Evolutionary conservation across 2,113 vertebrate species (phyloP), one percentile per base, ranked within the genome.

Genomic region (Syngnathoides biaculeatus): DNA sequence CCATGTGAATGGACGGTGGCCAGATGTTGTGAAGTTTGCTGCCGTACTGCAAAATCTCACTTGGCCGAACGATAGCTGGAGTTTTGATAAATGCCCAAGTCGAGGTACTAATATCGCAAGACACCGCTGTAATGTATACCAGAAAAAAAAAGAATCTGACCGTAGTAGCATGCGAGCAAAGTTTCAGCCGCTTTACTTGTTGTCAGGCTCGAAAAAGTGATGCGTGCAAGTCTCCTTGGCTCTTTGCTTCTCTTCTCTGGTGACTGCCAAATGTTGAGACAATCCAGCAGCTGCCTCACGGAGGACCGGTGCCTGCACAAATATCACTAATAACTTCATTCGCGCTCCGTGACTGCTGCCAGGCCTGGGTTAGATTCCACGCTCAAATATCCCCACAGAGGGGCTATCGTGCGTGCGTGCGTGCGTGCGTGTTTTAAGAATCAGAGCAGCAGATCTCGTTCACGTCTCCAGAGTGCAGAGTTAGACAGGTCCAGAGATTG

Each of bases 271-370:
- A 26, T 73, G 40, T 53, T 38, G 78, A 81, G 55, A n/a, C 61
- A 52, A 84, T 68, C 73, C 59, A 75, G 67, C 83, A 88, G 82
- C 81, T 81, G 84, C 69, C 79, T 66, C 63, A 74, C 53, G 68
- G 74, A 78, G 79, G 71, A 78, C 72, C 74, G 65, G 61, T 65
- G 63, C 82, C 84, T 87, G 83, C 73, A 83, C 86, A 87, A 84
- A 89, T 82, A 87, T 88, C 79, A 87, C 88, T 88, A 86, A 87
- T 86, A 86, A 80, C 69, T 89, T 86, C 74, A 86, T 90, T 89
- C 84, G 81, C 81, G 71, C 83, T 85, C 82, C 79, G 78, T 85
- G 73, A 75, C 78, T 66, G 60, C 74, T 63, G 80, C 75, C 75
- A 79, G 69, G 69, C 47, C 66, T 68, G 66, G 68, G 71, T 69